Percentiles rank a stretch among this genome's conserved stretches.
These are phyloP conservation scores for Bibio marci DNA, from an alignment of 2,888 invertebrate genomes.

Conservation along the genomic window DNA sequence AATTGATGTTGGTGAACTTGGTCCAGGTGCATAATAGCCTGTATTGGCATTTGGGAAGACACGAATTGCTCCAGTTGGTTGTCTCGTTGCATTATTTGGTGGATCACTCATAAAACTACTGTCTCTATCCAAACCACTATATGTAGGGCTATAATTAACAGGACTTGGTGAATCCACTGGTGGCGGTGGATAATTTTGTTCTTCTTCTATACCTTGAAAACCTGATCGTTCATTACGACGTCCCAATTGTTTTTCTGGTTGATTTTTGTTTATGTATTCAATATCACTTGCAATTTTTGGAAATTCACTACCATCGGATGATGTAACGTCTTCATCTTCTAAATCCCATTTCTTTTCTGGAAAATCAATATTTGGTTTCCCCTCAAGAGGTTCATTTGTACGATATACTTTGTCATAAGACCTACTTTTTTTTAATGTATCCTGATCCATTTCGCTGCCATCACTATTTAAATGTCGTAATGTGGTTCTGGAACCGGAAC, in stretches of 20 bases:
- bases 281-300: constrained; percentile 42
- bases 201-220: constrained; percentile 21
- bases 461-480: constrained; percentile 34
- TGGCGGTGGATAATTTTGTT: constrained; percentile 18
- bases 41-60: constrained; percentile 17
- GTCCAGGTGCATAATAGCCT: constrained; percentile 1
- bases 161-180: constrained; percentile 16
- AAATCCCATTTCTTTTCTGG: constrained; percentile 67
- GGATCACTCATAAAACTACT: constrained; percentile 16
- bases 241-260: constrained; percentile 29
- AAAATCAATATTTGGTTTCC: constrained; percentile 58
- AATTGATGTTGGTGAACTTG: constrained; percentile 7
- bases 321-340: constrained; percentile 43
- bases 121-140: constrained; percentile 25
- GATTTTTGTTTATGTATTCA: constrained; percentile 30
- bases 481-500: constrained; percentile 40
- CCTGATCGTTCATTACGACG: constrained; percentile 34
- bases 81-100: constrained; percentile 1
- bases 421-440: constrained; percentile 43
- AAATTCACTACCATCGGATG: constrained; percentile 40
- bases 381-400: constrained; percentile 63
- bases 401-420: constrained; percentile 68
- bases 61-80: constrained; percentile 25
- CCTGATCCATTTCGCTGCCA: constrained; percentile 36
- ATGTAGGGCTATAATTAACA: constrained; percentile 26